These are phyloP conservation scores for Amblyjoppa proteus DNA, from an alignment of 2,888 invertebrate genomes.

Conservation along the genomic window DNA sequence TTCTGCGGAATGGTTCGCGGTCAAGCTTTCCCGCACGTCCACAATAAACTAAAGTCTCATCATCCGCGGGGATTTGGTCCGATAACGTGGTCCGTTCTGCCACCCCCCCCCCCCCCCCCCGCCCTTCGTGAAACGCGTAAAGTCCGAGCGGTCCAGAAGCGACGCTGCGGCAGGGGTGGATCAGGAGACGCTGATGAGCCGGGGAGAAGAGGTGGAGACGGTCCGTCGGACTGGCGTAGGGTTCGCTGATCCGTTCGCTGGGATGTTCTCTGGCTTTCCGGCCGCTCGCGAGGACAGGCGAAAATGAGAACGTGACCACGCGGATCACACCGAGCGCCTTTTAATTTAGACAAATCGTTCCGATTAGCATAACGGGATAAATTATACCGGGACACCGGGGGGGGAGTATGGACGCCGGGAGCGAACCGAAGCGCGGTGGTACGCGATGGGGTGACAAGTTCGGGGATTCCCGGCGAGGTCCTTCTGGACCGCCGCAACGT, in stretches of 20 bases:
- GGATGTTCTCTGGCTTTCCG: constrained; percentile 20
- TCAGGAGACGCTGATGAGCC: constrained; percentile 8
- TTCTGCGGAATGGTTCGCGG: constrained; percentile 10
- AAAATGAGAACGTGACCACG: constrained; percentile 74
- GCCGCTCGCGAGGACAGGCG: constrained; percentile 61
- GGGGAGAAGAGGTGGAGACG: constrained; percentile 7
- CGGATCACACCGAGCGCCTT: constrained; percentile 79
- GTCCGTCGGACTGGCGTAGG: not conserved
- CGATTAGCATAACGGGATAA: constrained; percentile 85
- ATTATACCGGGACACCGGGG: constrained; percentile 77
- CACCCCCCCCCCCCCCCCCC: constrained; percentile 24
- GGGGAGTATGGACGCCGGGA: constrained; percentile 69
- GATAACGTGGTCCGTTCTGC: constrained; percentile 79
- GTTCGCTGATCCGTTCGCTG: constrained; percentile 19
- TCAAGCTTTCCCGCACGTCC: constrained; percentile 69
- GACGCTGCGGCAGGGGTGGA: constrained; percentile 47
- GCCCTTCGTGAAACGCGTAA: constrained; percentile 45
- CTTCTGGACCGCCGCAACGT: constrained; percentile 28
- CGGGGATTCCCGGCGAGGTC: constrained; percentile 32
- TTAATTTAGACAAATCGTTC: constrained; percentile 85
- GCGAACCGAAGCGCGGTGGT: constrained; percentile 25
- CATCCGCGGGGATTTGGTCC: constrained; percentile 84
- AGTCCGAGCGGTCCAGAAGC: constrained; percentile 61
- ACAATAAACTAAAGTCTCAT: constrained; percentile 85
- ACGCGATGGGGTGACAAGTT: constrained; percentile 57